A percentile compares a stretch with the other conserved stretches of the same genome.
phyloP scores from a whole-genome alignment of 2,888 invertebrate genomes.

The Dioctria linearis region DNA sequence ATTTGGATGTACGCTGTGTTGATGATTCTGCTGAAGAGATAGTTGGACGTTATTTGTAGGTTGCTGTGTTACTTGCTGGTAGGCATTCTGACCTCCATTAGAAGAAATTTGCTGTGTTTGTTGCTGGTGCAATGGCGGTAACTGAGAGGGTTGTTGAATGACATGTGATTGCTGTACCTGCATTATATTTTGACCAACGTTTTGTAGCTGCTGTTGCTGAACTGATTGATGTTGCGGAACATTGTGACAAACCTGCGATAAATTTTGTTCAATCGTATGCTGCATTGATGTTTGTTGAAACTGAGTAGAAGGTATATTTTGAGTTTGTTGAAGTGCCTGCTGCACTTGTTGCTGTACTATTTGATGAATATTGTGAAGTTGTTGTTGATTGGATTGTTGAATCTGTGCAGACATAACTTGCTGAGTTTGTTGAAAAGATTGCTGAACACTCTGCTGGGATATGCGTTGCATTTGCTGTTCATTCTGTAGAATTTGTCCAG shows the following conservation, averaged over 20 bases:
- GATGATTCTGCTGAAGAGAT: neutral
- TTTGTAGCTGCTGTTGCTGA: constrained; percentile 39
- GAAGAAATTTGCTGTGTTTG: constrained; percentile 32
- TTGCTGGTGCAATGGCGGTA: constrained; percentile 54
- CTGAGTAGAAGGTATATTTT: constrained; percentile 68
- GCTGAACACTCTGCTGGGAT: constrained; percentile 58
- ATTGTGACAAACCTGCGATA: neutral
- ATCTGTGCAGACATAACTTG: neutral
- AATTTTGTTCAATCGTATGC: constrained; percentile 4
- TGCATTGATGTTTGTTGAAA: constrained; percentile 16
- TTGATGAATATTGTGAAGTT: constrained; percentile 56
- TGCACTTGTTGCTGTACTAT: constrained; percentile 51
- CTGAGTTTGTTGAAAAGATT: constrained; percentile 63
- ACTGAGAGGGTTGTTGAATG: constrained; percentile 60
- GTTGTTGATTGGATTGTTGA: constrained; percentile 23
- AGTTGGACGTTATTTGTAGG: neutral
- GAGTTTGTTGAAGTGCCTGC: constrained; percentile 64
- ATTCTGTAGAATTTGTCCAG: constrained; percentile 22
- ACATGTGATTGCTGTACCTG: constrained; percentile 64
- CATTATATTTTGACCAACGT: constrained; percentile 59
- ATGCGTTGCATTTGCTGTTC: constrained; percentile 61
- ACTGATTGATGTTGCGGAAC: constrained; percentile 61
- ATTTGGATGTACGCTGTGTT: constrained; percentile 62
- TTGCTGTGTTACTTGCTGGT: constrained; percentile 5
- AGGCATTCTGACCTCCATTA: neutral